These are phyloP conservation scores for Hipparchia sbordonii DNA, from an alignment of 2,888 invertebrate genomes.

Conservation along the genomic window DNA sequence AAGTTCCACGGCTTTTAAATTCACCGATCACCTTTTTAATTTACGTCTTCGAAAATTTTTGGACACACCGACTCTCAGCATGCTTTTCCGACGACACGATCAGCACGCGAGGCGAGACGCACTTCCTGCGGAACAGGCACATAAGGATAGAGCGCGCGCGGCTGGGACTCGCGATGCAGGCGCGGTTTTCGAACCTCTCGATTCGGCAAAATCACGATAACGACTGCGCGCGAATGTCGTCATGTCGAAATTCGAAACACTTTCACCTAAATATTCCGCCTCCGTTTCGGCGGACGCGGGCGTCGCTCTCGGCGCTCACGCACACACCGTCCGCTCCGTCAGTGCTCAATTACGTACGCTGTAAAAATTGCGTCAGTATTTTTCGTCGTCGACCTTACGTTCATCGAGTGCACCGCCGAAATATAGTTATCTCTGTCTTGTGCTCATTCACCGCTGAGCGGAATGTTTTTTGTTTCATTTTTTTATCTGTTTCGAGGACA, in stretches of 20 bases:
- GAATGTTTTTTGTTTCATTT: slow-evolving; percentile 72
- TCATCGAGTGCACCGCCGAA: slow-evolving; percentile 69
- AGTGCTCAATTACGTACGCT: slow-evolving; percentile 79
- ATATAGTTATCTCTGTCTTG: slow-evolving; percentile 80
- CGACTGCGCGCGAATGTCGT: slow-evolving; percentile 83
- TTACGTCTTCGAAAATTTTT: slow-evolving; percentile 70
- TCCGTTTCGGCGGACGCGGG: slow-evolving; percentile 82
- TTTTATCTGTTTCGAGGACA: slow-evolving; percentile 73
- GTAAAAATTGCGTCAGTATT: slow-evolving; percentile 83
- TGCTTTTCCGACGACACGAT: slow-evolving; percentile 69
- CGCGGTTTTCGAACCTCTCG: slow-evolving; percentile 75
- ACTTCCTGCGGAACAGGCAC: slow-evolving; percentile 67
- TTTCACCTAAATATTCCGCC: slow-evolving; percentile 84
- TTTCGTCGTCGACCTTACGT: slow-evolving; percentile 79
- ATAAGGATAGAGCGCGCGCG: slow-evolving; percentile 57
- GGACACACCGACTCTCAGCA: slow-evolving; percentile 73
- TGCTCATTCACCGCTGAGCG: slow-evolving; percentile 73
- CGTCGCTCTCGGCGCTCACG: slow-evolving; percentile 81
- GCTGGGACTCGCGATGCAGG: slow-evolving; percentile 53
- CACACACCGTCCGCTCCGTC: slow-evolving; percentile 74
- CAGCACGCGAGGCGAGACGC: slow-evolving; percentile 64
- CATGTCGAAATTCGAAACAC: slow-evolving; percentile 83
- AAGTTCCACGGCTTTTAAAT: slow-evolving; percentile 62
- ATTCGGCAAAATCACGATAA: slow-evolving; percentile 83
- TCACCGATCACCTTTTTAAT: slow-evolving; percentile 77